A percentile compares a stretch with the other conserved stretches of the same genome.
Evolutionary conservation across 2,113 vertebrate genomes (phyloP).

Genomic region (Sula dactylatra): DNA sequence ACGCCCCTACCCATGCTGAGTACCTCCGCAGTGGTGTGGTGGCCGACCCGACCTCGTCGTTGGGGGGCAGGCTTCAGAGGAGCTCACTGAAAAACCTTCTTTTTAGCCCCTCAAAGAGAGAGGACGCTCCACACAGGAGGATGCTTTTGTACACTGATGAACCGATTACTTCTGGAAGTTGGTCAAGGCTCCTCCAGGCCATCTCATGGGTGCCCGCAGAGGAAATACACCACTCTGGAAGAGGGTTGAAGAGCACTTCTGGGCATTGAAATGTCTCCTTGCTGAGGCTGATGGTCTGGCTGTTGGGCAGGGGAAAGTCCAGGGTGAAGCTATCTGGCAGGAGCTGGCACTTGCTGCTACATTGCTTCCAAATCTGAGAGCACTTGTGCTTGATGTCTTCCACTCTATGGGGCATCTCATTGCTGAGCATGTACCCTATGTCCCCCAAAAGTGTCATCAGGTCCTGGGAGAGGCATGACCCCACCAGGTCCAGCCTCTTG

Average conservation of each 20-base stretch:
- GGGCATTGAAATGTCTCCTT: constrained; percentile 54
- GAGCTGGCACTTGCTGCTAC: no score
- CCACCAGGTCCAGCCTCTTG: not conserved
- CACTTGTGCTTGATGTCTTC: not conserved
- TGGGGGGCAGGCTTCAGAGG: not conserved
- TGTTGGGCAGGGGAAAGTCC: not conserved
- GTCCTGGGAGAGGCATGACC: not conserved
- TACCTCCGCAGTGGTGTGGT: not conserved
- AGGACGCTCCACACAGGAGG: not conserved
- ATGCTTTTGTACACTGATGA: not conserved
- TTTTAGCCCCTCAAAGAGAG: not conserved
- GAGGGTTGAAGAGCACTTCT: constrained; percentile 60
- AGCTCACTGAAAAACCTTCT: not conserved
- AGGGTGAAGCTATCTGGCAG: no score
- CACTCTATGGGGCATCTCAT: not conserved
- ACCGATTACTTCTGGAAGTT: not conserved
- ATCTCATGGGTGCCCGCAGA: constrained; percentile 2
- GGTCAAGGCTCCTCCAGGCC: not conserved
- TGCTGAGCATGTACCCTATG: not conserved
- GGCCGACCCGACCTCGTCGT: not conserved
- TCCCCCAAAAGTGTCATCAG: not conserved
- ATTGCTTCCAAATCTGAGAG: no score
- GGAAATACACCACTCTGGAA: not conserved
- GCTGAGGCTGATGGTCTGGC: not conserved
- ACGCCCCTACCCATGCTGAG: not conserved